Conservation (phyloP, 30 jellyfish, hydroid and myxozoan genomes). For the Pelagia noctiluca region DNA sequence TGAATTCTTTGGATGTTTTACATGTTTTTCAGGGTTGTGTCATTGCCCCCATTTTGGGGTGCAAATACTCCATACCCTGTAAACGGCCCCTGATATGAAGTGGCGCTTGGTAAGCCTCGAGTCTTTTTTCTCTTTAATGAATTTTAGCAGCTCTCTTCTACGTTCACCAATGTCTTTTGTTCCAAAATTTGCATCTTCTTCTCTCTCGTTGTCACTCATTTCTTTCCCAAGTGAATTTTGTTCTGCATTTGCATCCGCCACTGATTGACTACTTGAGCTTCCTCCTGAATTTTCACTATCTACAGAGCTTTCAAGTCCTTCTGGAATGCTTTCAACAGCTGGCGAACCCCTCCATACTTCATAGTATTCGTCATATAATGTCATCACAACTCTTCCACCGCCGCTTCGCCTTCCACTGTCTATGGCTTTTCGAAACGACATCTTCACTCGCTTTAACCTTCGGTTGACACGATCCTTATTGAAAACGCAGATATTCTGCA, state of each 20-base stretch:
- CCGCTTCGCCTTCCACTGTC: conserved; percentile 38
- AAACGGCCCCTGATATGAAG: conserved; percentile 3
- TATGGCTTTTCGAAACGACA: conserved; percentile 12
- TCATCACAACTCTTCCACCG: conserved; percentile 31
- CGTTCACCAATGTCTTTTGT: conserved; percentile 15
- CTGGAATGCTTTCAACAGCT: conserved; percentile 47
- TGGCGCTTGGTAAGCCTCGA: conserved; percentile 19
- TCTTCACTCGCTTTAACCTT: conserved; percentile 9
- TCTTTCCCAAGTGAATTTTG: too few species aligned
- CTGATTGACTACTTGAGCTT: background rate
- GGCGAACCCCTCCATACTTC: conserved; percentile 44
- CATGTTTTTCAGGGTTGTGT: too few species aligned
- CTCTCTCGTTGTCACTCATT: conserved; percentile 25
- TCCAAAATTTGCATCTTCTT: background rate
- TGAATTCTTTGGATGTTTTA: too few species aligned
- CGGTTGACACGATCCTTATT: background rate
- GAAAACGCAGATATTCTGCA: background rate
- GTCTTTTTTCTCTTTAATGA: conserved; percentile 14
- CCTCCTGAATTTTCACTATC: background rate
- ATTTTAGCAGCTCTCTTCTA: conserved; percentile 10
- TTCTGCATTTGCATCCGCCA: background rate
- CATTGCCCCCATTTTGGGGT: too few species aligned
- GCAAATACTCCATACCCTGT: too few species aligned
- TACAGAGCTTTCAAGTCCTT: conserved; percentile 12
- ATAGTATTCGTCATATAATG: conserved; percentile 32